Base-by-base conservation (phyloP, 2,113 vertebrate genomes). In the Ptychochromis oligacanthus region DNA sequence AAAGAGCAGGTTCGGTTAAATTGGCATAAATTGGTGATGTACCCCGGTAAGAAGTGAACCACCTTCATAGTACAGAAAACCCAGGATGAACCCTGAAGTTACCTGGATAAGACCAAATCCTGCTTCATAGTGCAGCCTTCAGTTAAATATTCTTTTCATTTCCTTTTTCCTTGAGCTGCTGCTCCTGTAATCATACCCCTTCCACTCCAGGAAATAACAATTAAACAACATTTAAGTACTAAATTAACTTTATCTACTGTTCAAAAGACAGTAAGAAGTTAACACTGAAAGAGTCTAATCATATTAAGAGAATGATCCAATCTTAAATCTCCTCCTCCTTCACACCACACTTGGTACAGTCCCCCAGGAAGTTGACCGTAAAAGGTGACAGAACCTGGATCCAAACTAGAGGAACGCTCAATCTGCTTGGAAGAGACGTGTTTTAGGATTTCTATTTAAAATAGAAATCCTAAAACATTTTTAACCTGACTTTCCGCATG, bases 221-320 rank as follows among this genome's bases (percentile, higher is more conserved):
- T n/a, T n/a, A 40, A 40, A 14, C 36, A 1, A 40, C 20, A 0
- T 22, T n/a, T n/a, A n/a, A 13, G 3, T 38, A 15, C 61, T 38
- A 64, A 64, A 10, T 15, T 13, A 65, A 65, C n/a, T 65, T 24
- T 0, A 65, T n/a, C 36, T 24, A 36, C 20, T 14, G 7, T 24
- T 65, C 40, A 65, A 64, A 64, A 40, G 36, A 40, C 0, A 13
- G n/a, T 65, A 65, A 40, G 10, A 40, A 40, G 10, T 40, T 12
- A 40, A 10, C 2, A 40, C 2, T 46, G 43, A 24, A 8, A 67
- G 38, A 26, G 14, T 43, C 22, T 10, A 38, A n/a, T 38, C 40
- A 38, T 24, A 15, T 6, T 24, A 17, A 14, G 38, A 65, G 38
- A 65, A 43, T 24, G n/a, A 65, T 17, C 22, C 62, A n/a, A 65